Percentiles rank a stretch among this genome's conserved stretches.
These are phyloP conservation scores for Austrolebias charrua DNA, from an alignment of 2,797 vertebrate species.

Conservation along the genomic window DNA sequence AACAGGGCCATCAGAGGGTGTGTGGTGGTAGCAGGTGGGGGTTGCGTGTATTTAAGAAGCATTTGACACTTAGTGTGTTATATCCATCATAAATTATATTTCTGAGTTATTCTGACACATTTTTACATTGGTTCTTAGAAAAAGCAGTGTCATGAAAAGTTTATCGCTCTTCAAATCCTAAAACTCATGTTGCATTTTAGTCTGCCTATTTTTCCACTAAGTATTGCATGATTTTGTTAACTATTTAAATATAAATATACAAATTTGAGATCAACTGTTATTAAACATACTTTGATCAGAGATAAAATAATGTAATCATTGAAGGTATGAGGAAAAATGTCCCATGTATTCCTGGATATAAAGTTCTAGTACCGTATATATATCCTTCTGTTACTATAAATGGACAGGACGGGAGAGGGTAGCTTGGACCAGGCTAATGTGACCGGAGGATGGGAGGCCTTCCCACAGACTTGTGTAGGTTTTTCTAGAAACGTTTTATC, in stretches of 20 bases:
- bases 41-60: constrained; percentile 50
- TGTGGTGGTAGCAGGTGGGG: constrained; percentile 68
- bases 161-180: not conserved
- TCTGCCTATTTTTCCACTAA: too few species aligned
- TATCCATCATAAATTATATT: not conserved
- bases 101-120: not conserved
- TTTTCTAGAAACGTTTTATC: not conserved
- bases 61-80: constrained; percentile 37
- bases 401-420: constrained; percentile 78
- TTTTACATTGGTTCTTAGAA: not conserved
- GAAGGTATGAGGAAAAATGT: constrained; percentile 33
- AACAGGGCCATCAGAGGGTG: constrained; percentile 79
- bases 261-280: too few species aligned
- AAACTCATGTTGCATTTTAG: not conserved
- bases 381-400: constrained; percentile 85
- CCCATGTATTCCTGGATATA: constrained; percentile 62
- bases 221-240: too few species aligned
- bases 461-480: too few species aligned
- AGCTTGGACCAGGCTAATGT: constrained; percentile 71
- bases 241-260: too few species aligned
- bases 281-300: not conserved
- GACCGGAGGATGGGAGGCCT: constrained; percentile 36
- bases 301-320: constrained; percentile 2
- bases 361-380: constrained; percentile 80
- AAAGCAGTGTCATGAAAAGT: too few species aligned